Evolutionary conservation across 2,888 invertebrate species (phyloP).

Genomic region (Volucella inanis): DNA sequence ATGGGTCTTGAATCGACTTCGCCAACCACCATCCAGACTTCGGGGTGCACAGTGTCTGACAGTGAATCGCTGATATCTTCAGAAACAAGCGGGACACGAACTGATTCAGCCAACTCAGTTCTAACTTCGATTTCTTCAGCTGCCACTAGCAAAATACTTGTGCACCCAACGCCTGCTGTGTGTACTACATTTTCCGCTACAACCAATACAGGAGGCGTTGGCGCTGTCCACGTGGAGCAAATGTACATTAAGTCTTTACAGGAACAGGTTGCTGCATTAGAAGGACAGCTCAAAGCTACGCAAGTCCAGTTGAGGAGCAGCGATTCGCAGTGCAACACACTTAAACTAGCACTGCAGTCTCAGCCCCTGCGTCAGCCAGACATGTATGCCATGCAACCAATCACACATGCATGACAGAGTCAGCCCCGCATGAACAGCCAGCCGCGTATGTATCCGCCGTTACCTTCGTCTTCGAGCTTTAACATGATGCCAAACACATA

Average conservation of each 20-base stretch:
- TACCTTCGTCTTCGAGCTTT: slow-evolving; percentile 4
- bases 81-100: no score
- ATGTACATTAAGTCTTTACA: slow-evolving; percentile 3
- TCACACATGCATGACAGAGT: neutral
- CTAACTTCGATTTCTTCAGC: no score
- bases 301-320: slow-evolving; percentile 26
- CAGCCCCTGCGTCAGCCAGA: neutral
- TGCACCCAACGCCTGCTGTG: no score
- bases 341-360: no score
- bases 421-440: no score
- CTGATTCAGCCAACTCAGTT: no score
- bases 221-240: neutral
- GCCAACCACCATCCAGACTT: no score
- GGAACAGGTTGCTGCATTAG: slow-evolving; percentile 22
- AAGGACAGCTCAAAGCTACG: slow-evolving; percentile 40
- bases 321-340: slow-evolving; percentile 24
- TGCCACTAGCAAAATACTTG: no score
- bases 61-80: no score
- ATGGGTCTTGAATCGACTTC: no score
- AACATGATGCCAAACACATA: slow-evolving; percentile 16
- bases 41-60: no score
- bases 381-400: neutral
- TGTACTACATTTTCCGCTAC: no score
- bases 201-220: neutral
- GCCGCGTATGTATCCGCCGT: neutral